These are phyloP conservation scores for Pemphredon lugubris DNA, from an alignment of 2,888 invertebrate genomes.

Conservation along the genomic window DNA sequence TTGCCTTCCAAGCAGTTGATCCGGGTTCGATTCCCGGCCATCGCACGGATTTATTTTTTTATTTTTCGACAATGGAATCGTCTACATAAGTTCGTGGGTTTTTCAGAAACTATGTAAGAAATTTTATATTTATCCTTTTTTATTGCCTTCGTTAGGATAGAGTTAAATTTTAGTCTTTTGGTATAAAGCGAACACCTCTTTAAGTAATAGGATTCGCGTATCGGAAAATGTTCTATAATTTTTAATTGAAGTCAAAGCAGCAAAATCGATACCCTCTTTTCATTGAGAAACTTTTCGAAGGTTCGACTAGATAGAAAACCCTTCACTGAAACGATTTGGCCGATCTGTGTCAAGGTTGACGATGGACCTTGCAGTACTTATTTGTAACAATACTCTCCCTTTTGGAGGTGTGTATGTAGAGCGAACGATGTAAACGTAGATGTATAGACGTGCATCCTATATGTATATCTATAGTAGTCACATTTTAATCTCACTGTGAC, in stretches of 20 bases:
- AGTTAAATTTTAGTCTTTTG: too few species aligned
- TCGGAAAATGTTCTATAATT: too few species aligned
- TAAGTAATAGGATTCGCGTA: too few species aligned
- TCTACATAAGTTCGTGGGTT: too few species aligned
- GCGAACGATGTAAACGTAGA: conserved; percentile 6
- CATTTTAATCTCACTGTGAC: neutral
- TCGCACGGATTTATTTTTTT: conserved; percentile 66
- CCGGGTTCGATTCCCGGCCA: conserved; percentile 79
- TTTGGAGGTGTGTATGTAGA: conserved; percentile 31
- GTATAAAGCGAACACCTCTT: too few species aligned
- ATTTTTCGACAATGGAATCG: neutral
- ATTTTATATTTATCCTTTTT: too few species aligned
- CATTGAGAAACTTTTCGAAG: neutral
- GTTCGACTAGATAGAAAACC: conserved; percentile 30
- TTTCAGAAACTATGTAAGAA: too few species aligned
- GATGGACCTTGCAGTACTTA: conserved; percentile 44
- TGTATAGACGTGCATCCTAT: neutral
- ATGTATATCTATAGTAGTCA: neutral
- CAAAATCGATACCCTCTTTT: neutral
- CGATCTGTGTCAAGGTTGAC: conserved; percentile 62
- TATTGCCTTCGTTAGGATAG: too few species aligned
- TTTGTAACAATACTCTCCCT: conserved; percentile 51
- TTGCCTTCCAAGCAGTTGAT: conserved; percentile 79
- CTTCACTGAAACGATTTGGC: conserved; percentile 46
- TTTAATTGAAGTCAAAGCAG: too few species aligned